Conservation (phyloP, 1,140 invertebrate species). For the Euwallacea similis region DNA sequence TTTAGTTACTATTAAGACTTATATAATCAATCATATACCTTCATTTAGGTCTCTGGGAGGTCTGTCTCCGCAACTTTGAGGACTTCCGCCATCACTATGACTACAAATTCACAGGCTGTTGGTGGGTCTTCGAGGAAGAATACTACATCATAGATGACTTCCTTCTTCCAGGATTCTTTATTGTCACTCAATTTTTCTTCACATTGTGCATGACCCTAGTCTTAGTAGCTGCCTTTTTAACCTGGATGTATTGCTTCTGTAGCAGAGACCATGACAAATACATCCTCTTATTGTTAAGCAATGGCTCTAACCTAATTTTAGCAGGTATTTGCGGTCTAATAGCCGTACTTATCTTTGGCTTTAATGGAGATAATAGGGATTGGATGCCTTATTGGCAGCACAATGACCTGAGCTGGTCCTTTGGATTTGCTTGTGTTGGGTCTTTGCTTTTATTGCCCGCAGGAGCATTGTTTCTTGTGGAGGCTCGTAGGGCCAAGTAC, state of each 20-base stretch:
- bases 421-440: constrained; percentile 81
- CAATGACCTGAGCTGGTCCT: constrained; percentile 95
- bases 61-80: constrained; percentile 83
- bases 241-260: constrained; percentile 72
- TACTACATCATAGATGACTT: constrained; percentile 87
- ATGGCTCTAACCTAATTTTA: constrained; percentile 71
- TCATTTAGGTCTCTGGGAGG: constrained; percentile 86
- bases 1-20: too few species aligned
- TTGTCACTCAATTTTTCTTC: constrained; percentile 90
- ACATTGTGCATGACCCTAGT: constrained; percentile 81
- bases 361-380: constrained; percentile 83
- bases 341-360: constrained; percentile 78
- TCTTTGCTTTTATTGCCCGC: constrained; percentile 71
- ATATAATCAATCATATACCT: background rate
- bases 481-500: constrained; percentile 74
- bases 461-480: constrained; percentile 78
- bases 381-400: constrained; percentile 98
- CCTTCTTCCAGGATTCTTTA: constrained; percentile 84
- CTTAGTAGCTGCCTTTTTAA: constrained; percentile 71
- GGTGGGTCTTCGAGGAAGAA: constrained; percentile 93
- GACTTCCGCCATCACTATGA: constrained; percentile 82
- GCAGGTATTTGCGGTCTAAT: constrained; percentile 76
- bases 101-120: constrained; percentile 76
- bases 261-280: constrained; percentile 78
- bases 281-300: constrained; percentile 70